A percentile compares a stretch with the other conserved stretches of the same genome.
Evolutionary conservation across 2,113 vertebrate genomes (phyloP).

Genomic region (Cnemophilus loriae): DNA sequence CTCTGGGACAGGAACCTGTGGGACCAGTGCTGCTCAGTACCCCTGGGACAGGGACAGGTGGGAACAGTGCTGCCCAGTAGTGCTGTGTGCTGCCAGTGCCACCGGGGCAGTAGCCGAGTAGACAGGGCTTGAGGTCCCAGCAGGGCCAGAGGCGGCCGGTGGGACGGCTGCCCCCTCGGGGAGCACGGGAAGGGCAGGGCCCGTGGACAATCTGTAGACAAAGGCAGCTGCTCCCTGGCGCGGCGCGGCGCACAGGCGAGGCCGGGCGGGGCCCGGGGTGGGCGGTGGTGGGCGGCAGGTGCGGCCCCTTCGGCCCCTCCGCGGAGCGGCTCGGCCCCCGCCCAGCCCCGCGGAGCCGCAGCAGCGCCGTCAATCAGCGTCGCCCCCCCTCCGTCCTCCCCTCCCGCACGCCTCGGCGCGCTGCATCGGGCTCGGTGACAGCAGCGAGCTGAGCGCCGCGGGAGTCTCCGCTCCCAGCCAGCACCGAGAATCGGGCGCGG

Average conservation of each 20-base stretch:
- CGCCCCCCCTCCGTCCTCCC: neutral
- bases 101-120: neutral
- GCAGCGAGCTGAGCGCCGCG: conserved; percentile 35
- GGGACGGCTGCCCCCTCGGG: neutral
- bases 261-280: neutral
- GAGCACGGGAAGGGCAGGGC: neutral
- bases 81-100: rapidly evolving
- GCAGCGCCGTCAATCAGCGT: neutral
- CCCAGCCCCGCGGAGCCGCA: neutral
- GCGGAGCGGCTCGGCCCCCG: neutral
- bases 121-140: neutral
- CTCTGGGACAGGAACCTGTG: neutral
- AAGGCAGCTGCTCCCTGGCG: neutral
- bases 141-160: neutral
- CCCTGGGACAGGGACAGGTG: neutral
- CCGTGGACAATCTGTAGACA: rapidly evolving
- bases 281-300: neutral
- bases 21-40: neutral
- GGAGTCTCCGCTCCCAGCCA: neutral
- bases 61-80: neutral
- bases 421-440: conserved; percentile 69
- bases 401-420: conserved; percentile 52
- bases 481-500: neutral
- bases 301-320: neutral
- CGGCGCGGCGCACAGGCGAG: neutral